Base-by-base conservation (phyloP, 2,888 invertebrate species). In the Chloromyia formosa region DNA sequence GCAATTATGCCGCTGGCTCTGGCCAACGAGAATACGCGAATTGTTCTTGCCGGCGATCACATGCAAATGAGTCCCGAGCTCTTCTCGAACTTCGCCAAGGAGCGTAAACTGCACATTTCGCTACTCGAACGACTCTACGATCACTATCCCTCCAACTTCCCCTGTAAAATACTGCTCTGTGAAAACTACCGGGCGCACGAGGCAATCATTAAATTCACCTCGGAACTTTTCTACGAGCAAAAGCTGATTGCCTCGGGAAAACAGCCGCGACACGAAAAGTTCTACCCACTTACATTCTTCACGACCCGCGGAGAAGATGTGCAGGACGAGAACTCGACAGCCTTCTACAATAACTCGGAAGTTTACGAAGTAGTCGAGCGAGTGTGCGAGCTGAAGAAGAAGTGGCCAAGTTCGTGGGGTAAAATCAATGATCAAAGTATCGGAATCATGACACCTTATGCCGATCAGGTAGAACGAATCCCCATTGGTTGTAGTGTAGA, bases 31-130 rank as follows among this genome's bases (percentile, higher is more conserved):
- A 87, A 87, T 12, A 94, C 94, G 0, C 87, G 93, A 58, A 88
- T 95, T 74, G 93, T 94, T 0, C 84, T 95, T 58, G 94, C 94
- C 64, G 95, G 95, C 68, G 94, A 94, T 85, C 94, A 94, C 82
- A 93, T 94, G 93, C 90, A 93, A 87, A 87, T 94, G 82, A 92
- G 93, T 76, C 94, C 94, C 0, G 94, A 94, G 82, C 88, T 94
- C 7, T 93, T 91, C 83, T 93, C 93, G 12, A 89, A 90, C 71
- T 90, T 92, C 80, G 91, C 92, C 7, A 89, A 89, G 80, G 91
- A 92, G 79, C 86, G 91, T 1, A 90, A 91, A 77, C 84, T 93
- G 61, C 92, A 92, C 78, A 88, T 91, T 35, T 94, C 94, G 5
- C 84, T 94, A 20, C 83, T 95, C 75, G 94, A 95, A 82, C 87